Evolutionary conservation across 2,113 vertebrate genomes (phyloP), one percentile per base, ranked within the genome.

Genomic region (Taxidea taxus): DNA sequence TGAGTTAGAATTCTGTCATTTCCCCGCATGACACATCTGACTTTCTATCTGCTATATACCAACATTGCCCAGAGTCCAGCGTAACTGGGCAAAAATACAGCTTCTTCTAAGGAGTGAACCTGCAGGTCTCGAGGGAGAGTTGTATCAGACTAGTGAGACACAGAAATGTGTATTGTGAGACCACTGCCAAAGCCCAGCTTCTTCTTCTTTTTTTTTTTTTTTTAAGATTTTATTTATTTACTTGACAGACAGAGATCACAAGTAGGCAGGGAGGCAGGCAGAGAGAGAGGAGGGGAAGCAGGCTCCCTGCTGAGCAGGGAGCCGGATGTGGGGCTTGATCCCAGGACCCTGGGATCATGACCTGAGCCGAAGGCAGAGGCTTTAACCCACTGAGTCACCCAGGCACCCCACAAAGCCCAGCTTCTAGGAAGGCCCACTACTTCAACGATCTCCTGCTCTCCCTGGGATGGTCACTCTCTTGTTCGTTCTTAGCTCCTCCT

Each of bases 181-280:
- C 21, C 49, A 42, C 44, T 0, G 0, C 6, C 0, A 2, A 77
- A 68, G 37, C 60, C 34, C 51, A 64, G 27, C 58, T 31, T 37
- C 80, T 37, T n/a, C n/a, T n/a, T n/a, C n/a, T n/a, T n/a, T n/a
- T n/a, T n/a, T n/a, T n/a, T n/a, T n/a, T n/a, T n/a, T n/a, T n/a
- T n/a, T n/a, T n/a, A n/a, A n/a, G n/a, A n/a, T n/a, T n/a, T n/a
- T n/a, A n/a, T n/a, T n/a, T n/a, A n/a, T n/a, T n/a, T n/a, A n/a
- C n/a, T n/a, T n/a, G n/a, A n/a, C n/a, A n/a, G n/a, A n/a, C n/a
- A n/a, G n/a, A n/a, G n/a, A n/a, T n/a, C n/a, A n/a, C n/a, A n/a
- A n/a, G n/a, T n/a, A n/a, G n/a, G n/a, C n/a, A n/a, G n/a, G n/a
- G n/a, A n/a, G n/a, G n/a, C n/a, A n/a, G n/a, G n/a, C n/a, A n/a